Base-by-base conservation (phyloP, 1,140 invertebrate species). In the Tetranychus urticae region DNA sequence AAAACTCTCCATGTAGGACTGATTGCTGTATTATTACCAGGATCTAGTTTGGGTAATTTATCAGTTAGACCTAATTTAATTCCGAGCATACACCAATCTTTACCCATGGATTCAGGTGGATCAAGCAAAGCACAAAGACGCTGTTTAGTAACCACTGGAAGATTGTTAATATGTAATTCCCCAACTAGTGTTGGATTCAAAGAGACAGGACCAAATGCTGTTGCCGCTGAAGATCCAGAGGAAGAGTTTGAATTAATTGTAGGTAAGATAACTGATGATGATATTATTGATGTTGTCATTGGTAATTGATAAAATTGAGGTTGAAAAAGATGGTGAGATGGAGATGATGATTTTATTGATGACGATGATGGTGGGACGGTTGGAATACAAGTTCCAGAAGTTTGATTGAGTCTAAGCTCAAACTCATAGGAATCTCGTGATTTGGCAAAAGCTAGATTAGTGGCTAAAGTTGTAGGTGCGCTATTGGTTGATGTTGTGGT, bases 51-150 rank as follows among this genome's bases (percentile, higher is more conserved):
- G 12, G 78, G 78, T 14, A 81, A 64, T 56, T 73, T 70, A 55
- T 79, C 76, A 35, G 75, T 70, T 58, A 83, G 71, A 34, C 83
- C 84, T 37, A 88, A 71, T 62, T 80, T 76, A 1, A 88, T 79
- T 4, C 84, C 84, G 37, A 88, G 70, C 60, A 88, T 74, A 70
- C 83, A 86, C 85, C 85, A 88, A 69, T 88, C 85, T 64, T 81
- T 75, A 12, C 86, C 86, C 68, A 85, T 80, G 2, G 79, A 76
- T 69, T 88, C 84, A 7, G 81, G 78, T 1, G 84, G 82, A 73
- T 89, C 86, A 13, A 89, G 72, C 59, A 84, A 71, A 34, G 77
- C 71, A 59, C 80, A 79, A 14, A 73, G 64, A 46, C 68, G 63
- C 61, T 75, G 72, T 35, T 76, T 68, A 1, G 76, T 70, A 56